Evolutionary conservation across 1,140 invertebrate species (phyloP).

Genomic region (Diabrotica virgifera): DNA sequence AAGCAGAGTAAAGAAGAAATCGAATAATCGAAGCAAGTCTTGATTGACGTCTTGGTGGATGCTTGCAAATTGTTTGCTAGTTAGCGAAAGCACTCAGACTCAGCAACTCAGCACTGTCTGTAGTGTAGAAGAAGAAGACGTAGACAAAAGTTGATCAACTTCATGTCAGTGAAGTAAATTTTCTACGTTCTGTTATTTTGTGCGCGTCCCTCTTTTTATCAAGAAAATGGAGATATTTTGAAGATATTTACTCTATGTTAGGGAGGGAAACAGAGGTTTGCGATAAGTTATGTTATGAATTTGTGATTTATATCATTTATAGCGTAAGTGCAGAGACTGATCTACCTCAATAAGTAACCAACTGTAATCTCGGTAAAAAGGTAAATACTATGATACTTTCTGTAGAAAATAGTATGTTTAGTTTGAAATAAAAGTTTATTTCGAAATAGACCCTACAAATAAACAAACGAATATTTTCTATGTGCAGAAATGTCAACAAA

Average conservation of each 20-base stretch:
- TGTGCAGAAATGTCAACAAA: not conserved
- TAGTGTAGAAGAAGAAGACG: too few species aligned
- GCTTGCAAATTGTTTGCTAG: too few species aligned
- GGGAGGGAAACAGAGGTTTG: not conserved
- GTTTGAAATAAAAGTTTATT: too few species aligned
- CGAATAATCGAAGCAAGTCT: too few species aligned
- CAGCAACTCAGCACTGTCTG: too few species aligned
- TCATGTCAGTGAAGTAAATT: not conserved
- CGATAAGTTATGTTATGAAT: constrained; percentile 1
- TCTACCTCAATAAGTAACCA: not conserved
- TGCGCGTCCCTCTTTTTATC: not conserved
- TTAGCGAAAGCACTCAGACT: too few species aligned
- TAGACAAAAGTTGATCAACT: not conserved
- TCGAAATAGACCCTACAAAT: not conserved
- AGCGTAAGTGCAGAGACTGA: not conserved
- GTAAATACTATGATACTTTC: not conserved
- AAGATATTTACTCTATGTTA: not conserved
- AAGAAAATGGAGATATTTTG: constrained; percentile 1
- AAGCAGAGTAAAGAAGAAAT: too few species aligned
- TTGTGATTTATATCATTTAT: constrained; percentile 1
- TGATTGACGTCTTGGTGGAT: too few species aligned
- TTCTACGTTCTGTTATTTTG: not conserved
- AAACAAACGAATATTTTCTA: not conserved
- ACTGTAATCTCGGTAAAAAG: not conserved
- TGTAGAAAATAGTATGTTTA: too few species aligned